Conservation (phyloP, 2,888 invertebrate species). For the Amorpha juglandis region DNA sequence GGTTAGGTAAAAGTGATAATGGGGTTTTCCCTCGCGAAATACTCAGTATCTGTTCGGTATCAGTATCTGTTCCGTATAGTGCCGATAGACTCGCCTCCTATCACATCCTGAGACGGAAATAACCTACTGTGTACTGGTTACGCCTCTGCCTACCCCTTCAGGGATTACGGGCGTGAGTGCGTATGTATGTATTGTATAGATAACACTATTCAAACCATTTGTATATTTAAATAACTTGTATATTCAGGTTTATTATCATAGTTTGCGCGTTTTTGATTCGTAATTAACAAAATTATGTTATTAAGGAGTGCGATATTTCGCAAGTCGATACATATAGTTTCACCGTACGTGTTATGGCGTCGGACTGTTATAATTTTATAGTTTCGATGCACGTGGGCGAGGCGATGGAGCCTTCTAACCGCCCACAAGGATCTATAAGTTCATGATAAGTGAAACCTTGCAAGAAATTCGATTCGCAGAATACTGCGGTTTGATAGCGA, state of each 20-base stretch:
- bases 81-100: no score
- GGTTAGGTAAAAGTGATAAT: no score
- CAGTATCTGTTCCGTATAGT: no score
- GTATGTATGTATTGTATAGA: no score
- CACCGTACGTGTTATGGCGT: slow-evolving; percentile 14
- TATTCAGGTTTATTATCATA: no score
- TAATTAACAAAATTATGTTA: not conserved
- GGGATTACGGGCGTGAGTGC: no score
- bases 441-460: slow-evolving; percentile 30
- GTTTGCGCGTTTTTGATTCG: slow-evolving; percentile 4
- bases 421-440: slow-evolving; percentile 34
- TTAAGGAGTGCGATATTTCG: not conserved
- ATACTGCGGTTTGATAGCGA: slow-evolving; percentile 1
- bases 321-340: slow-evolving; percentile 14
- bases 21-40: no score
- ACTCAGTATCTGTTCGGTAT: no score
- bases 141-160: no score
- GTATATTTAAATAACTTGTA: not conserved
- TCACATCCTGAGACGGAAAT: no score
- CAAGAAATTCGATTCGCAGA: slow-evolving; percentile 29
- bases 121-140: no score
- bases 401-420: slow-evolving; percentile 35
- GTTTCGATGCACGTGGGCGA: slow-evolving; percentile 40
- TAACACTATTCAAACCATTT: no score
- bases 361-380: slow-evolving; percentile 29